Conservation (phyloP, 1,140 invertebrate genomes). For the Rhynchophorus ferrugineus region DNA sequence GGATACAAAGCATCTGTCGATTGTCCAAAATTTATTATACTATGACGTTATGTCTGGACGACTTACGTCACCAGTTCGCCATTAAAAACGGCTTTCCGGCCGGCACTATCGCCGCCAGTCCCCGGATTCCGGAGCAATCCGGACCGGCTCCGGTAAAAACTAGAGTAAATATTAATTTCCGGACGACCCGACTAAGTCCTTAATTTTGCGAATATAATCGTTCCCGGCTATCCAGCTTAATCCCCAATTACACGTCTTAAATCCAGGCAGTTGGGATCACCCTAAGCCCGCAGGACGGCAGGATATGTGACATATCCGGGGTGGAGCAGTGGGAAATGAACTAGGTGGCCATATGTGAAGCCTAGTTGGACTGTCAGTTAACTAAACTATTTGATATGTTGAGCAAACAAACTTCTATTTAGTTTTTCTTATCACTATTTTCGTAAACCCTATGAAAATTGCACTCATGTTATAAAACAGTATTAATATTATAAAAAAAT, state of each 20-base stretch:
- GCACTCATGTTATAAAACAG: too few species aligned
- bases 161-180: constrained; percentile 27
- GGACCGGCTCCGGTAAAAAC: constrained; percentile 14
- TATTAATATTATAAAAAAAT: too few species aligned
- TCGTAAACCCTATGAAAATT: too few species aligned
- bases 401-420: too few species aligned
- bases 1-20: too few species aligned
- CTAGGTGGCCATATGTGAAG: neutral
- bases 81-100: neutral
- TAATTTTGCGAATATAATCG: constrained; percentile 28
- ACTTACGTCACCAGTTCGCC: neutral
- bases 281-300: constrained; percentile 14
- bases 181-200: constrained; percentile 10
- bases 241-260: constrained; percentile 28
- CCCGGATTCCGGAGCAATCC: neutral
- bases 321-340: neutral
- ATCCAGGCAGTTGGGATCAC: constrained; percentile 20
- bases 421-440: too few species aligned
- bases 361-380: too few species aligned
- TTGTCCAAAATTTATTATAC: too few species aligned
- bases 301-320: constrained; percentile 19
- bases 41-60: too few species aligned
- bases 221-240: constrained; percentile 23
- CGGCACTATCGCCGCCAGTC: too few species aligned
- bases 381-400: too few species aligned